Evolutionary conservation across 2,113 vertebrate genomes (phyloP), one percentile per base, ranked within the genome.

Genomic region (Aegypius monachus): DNA sequence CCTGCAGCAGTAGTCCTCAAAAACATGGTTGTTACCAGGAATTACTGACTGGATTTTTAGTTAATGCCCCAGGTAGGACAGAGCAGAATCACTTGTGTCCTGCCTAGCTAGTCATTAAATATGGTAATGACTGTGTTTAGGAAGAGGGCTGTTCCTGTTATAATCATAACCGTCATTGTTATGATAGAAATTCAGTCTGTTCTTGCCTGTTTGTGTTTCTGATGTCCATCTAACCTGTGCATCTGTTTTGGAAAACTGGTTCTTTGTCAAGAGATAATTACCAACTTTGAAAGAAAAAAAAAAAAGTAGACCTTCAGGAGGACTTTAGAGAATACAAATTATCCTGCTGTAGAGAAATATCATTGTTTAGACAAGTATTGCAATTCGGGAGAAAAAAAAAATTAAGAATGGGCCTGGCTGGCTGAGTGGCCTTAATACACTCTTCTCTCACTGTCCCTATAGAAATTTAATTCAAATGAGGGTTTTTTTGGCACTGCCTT

Each of bases 1-100:
- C 13, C 14, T 81, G 88, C 70, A 96, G 82, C 79, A 95, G 47
- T 91, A 92, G 91, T 79, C 63, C 84, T 96, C 20, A 88, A 79
- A 87, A 92, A 50, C 50, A 22, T 53, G 34, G 50, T 26, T 6
- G 6, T 93, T 94, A 90, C 58, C 84, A 95, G 88, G 53, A 73
- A 66, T 95, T 95, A 92, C 93, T 95, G 68, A n/a, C 81, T 90
- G 72, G 22, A 81, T 92, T 45, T 59, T 74, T 53, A 25, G 31
- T 71, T 90, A 95, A 91, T 95, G 81, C 59, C 43, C 40, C 73
- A 63, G 63, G 63, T 40, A 82, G 47, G 36, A 93, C 59, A 95
- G 93, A 73, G 16, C 19, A 77, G 71, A 55, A 31, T 81, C 16
- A 34, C 95, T 91, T 88, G 25, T 91, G 71, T 61, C 43, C 26